These are phyloP conservation scores for Parasteatoda tepidariorum DNA, from an alignment of 1,140 invertebrate genomes.

Conservation along the genomic window DNA sequence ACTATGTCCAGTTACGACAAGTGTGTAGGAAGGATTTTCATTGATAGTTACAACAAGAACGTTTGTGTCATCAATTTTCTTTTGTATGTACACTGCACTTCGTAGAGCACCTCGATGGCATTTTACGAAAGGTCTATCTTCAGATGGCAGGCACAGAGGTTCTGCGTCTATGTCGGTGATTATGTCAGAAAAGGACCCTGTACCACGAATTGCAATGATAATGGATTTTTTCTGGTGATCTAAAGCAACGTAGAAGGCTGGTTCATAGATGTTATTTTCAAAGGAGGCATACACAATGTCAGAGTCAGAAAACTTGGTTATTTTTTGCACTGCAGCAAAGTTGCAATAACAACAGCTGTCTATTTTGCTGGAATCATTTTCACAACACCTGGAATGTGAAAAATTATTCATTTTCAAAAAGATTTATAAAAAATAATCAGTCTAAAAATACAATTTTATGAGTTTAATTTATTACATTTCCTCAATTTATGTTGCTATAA, in stretches of 20 bases:
- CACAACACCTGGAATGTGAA: constrained; percentile 67
- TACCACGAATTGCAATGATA: constrained; percentile 87
- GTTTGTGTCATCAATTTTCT: constrained; percentile 76
- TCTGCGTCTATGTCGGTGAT: constrained; percentile 89
- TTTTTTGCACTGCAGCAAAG: constrained; percentile 82
- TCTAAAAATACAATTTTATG: too few species aligned
- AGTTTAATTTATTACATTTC: too few species aligned
- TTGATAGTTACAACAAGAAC: constrained; percentile 78
- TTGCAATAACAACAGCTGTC: constrained; percentile 93
- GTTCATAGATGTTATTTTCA: constrained; percentile 81
- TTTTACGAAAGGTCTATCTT: constrained; percentile 80
- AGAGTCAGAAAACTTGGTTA: constrained; percentile 79
- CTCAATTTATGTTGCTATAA: too few species aligned
- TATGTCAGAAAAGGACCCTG: constrained; percentile 85
- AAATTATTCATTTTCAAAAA: too few species aligned
- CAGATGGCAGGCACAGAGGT: constrained; percentile 62
- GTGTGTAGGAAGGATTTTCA: constrained; percentile 77
- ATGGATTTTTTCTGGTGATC: constrained; percentile 85
- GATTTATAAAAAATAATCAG: too few species aligned
- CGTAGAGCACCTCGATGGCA: constrained; percentile 88
- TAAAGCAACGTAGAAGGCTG: constrained; percentile 87
- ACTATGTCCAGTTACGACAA: constrained; percentile 84
- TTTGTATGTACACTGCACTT: constrained; percentile 82
- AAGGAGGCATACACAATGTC: constrained; percentile 89
- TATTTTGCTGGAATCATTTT: constrained; percentile 78